These are phyloP conservation scores for Salvelinus fontinalis DNA, from an alignment of 2,113 vertebrate species.

Conservation along the genomic window DNA sequence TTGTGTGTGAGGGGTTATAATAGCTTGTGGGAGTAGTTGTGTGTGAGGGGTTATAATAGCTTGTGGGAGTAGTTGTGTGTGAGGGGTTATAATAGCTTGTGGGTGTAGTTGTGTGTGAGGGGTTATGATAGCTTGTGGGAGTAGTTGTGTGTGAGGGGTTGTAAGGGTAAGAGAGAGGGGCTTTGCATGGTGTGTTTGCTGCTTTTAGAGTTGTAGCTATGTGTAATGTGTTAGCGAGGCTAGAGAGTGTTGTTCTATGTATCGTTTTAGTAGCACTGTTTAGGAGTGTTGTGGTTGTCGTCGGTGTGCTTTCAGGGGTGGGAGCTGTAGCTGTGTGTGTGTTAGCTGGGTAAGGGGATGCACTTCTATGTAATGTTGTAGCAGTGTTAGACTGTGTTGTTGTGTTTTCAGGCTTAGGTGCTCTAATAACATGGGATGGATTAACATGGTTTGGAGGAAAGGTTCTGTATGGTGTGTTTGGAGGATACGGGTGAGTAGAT, in stretches of 20 bases:
- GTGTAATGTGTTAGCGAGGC: conserved; percentile 12
- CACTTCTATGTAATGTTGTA: conserved; percentile 12
- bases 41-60: neutral
- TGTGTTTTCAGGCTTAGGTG: conserved; percentile 2
- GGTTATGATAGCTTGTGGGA: neutral
- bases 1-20: neutral
- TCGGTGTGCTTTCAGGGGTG: conserved; percentile 6
- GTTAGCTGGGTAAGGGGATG: conserved; percentile 8
- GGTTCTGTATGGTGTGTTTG: conserved; percentile 25
- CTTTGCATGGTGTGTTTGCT: conserved; percentile 12
- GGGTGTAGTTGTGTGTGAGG: neutral
- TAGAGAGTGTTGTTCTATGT: neutral
- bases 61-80: neutral
- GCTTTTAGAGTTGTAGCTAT: conserved; percentile 26
- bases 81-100: neutral
- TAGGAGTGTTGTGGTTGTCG: neutral
- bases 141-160: neutral
- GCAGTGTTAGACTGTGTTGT: neutral
- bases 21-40: no score
- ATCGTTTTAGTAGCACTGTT: neutral
- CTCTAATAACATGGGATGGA: conserved; percentile 1
- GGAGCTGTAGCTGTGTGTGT: neutral
- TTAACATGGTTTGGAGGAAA: conserved; percentile 24
- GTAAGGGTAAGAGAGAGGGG: neutral
- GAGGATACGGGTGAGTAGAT: neutral